Conservation (phyloP, 2,888 invertebrate species). For the Plebejus melissa region DNA sequence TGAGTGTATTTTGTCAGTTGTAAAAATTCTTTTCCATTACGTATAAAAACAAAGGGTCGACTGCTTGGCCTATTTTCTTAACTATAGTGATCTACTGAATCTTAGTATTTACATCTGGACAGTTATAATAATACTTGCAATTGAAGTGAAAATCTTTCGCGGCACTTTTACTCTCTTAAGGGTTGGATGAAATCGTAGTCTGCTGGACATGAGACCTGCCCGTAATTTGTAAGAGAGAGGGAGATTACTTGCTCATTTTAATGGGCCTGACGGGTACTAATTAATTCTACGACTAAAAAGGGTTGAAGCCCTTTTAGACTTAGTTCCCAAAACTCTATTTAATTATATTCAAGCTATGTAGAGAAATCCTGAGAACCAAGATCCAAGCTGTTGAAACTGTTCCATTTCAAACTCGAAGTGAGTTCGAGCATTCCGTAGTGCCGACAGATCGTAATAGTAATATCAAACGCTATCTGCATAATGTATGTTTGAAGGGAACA, state of each 20-base stretch:
- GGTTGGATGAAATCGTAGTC: too few relatives aligned
- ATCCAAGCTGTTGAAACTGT: background rate
- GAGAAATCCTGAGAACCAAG: background rate
- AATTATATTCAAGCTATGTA: too few relatives aligned
- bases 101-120: background rate
- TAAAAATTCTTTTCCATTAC: slow-evolving; percentile 23
- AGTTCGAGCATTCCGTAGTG: background rate
- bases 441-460: slow-evolving; percentile 16
- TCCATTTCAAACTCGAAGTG: background rate
- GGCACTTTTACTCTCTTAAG: too few relatives aligned
- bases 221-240: too few relatives aligned
- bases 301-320: too few relatives aligned
- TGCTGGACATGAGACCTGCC: too few relatives aligned
- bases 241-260: too few relatives aligned
- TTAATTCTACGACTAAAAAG: too few relatives aligned
- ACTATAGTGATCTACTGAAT: background rate
- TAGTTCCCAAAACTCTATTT: too few relatives aligned
- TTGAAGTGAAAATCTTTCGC: too few relatives aligned
- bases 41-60: slow-evolving; percentile 22
- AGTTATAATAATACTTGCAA: background rate
- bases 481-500: slow-evolving; percentile 22
- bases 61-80: background rate
- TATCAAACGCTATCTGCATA: slow-evolving; percentile 18
- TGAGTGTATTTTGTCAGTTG: slow-evolving; percentile 20
- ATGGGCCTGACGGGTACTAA: too few relatives aligned